These are phyloP conservation scores for Microtus oregoni DNA, from an alignment of 2,113 vertebrate genomes.

Conservation along the genomic window DNA sequence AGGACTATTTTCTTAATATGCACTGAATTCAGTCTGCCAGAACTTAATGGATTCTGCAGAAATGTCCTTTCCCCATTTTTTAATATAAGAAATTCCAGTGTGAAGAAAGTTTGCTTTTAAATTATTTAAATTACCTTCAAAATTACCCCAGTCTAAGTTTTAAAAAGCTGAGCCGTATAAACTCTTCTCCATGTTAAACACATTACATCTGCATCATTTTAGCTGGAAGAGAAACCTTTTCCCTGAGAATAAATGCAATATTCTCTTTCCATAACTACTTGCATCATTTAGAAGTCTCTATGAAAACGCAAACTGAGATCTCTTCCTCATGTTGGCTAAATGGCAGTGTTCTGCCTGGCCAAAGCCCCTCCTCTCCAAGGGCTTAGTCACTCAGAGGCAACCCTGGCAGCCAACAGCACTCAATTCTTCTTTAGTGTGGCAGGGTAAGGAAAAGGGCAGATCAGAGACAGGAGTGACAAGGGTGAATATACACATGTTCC, in stretches of 20 bases:
- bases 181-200: not conserved
- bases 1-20: not conserved
- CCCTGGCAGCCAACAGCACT: not conserved
- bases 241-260: constrained; percentile 16
- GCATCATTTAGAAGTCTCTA: not conserved
- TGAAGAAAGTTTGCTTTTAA: constrained; percentile 32
- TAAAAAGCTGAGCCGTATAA: constrained; percentile 43
- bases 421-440: not conserved
- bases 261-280: constrained; percentile 40
- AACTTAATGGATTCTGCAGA: constrained; percentile 39
- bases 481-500: not conserved
- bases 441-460: not conserved
- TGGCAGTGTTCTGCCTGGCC: not conserved
- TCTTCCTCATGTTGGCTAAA: constrained; percentile 26
- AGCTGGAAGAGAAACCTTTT: not conserved
- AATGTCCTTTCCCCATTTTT: not conserved
- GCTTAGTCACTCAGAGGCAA: not conserved
- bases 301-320: not conserved
- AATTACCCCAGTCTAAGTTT: constrained; percentile 37
- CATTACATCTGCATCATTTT: constrained; percentile 33
- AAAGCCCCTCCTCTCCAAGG: not conserved
- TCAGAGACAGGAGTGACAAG: not conserved
- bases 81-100: constrained; percentile 11
- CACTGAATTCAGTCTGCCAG: constrained; percentile 29
- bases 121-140: constrained; percentile 34